Conservation (phyloP, 2,113 vertebrate genomes). For the Bubalus kerabau region DNA sequence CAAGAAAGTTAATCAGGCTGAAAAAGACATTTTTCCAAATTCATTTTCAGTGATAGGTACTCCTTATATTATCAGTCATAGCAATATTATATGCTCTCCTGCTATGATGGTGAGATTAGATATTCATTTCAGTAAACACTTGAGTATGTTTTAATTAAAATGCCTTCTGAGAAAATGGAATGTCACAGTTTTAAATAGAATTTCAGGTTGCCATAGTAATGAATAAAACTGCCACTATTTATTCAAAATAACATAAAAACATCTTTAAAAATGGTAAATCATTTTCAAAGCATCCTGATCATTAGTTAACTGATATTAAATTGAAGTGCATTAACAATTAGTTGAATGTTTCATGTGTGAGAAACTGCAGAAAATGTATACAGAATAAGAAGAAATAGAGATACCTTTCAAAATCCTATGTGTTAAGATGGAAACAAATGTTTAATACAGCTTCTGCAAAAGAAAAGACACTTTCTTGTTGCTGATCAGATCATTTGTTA, state of each 20-base stretch:
- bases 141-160: background rate
- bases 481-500: constrained; percentile 28
- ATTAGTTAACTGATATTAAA: constrained; percentile 39
- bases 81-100: background rate
- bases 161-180: constrained; percentile 45
- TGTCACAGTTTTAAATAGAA: constrained; percentile 22
- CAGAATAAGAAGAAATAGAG: background rate
- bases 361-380: background rate
- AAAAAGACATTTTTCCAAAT: background rate
- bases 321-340: constrained; percentile 20
- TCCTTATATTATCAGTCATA: background rate
- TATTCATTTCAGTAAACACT: constrained; percentile 57
- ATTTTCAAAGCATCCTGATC: background rate
- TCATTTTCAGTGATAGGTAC: background rate
- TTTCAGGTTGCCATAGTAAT: constrained; percentile 47
- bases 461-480: constrained; percentile 7
- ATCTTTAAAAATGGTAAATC: constrained; percentile 44
- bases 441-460: background rate
- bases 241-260: constrained; percentile 41
- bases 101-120: constrained; percentile 27
- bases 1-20: background rate
- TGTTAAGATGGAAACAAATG: background rate
- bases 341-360: background rate
- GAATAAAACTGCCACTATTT: constrained; percentile 43
- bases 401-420: background rate